Conservation (phyloP, 2,888 invertebrate genomes). For the Adineta ricciae region DNA sequence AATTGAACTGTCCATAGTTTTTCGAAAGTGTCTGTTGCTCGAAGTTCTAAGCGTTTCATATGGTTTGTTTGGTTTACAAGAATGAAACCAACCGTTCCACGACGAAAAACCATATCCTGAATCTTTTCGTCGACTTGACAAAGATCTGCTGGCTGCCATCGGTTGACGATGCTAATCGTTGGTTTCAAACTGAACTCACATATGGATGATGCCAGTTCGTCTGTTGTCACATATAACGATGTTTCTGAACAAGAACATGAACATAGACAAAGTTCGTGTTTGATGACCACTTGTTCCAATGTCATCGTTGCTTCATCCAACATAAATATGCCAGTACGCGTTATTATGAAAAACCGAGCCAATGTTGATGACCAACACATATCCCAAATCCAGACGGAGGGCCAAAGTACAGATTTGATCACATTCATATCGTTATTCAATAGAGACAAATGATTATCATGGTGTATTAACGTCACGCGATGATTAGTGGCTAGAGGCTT, state of each 20-base stretch:
- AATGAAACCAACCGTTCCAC: not conserved
- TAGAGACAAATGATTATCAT: not conserved
- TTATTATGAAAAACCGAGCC: not conserved
- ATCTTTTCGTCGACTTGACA: not conserved
- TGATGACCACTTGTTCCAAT: not conserved
- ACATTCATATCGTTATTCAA: not conserved
- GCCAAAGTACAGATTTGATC: not conserved
- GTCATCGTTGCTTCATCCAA: not conserved
- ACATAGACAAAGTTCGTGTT: not conserved
- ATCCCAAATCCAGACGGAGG: not conserved
- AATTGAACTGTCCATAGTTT: not conserved
- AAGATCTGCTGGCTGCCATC: not conserved
- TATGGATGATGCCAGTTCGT: not conserved
- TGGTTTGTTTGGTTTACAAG: not conserved
- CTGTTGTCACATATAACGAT: not conserved
- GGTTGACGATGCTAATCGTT: not conserved
- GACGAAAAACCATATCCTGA: not conserved
- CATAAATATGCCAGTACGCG: not conserved
- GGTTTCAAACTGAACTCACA: not conserved
- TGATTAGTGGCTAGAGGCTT: not conserved
- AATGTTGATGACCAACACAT: not conserved
- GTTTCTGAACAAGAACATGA: not conserved
- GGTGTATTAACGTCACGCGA: not conserved
- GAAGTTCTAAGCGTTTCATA: not conserved
- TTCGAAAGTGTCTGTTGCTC: not conserved